These are phyloP conservation scores for Cataglyphis cursor DNA, from an alignment of 2,888 invertebrate genomes.

Conservation along the genomic window DNA sequence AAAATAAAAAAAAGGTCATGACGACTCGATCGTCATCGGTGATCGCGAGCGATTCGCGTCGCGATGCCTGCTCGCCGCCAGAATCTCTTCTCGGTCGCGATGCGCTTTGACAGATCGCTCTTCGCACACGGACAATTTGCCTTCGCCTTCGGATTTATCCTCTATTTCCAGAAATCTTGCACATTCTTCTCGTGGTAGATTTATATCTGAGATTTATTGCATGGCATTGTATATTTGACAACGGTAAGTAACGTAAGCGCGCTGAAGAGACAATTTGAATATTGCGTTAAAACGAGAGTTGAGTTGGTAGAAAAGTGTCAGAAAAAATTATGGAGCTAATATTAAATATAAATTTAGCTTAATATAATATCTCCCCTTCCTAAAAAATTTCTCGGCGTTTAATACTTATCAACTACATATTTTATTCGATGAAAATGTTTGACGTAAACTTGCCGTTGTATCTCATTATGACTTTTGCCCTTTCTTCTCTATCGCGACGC, in stretches of 20 bases:
- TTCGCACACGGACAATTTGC: slow-evolving; percentile 4
- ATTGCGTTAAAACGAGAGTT: neutral
- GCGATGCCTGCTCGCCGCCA: slow-evolving; percentile 14
- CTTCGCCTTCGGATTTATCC: neutral
- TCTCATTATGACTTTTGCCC: neutral
- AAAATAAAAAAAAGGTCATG: slow-evolving; percentile 6
- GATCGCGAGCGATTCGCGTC: slow-evolving; percentile 20
- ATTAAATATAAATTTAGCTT: slow-evolving; percentile 11
- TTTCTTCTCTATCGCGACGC: neutral
- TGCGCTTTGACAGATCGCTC: slow-evolving; percentile 38
- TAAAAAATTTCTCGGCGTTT: neutral
- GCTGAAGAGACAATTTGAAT: slow-evolving; percentile 6
- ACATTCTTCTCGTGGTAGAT: neutral
- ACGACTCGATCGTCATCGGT: slow-evolving; percentile 13
- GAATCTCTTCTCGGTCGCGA: slow-evolving; percentile 36
- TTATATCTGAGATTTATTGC: slow-evolving; percentile 28
- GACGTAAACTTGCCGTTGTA: slow-evolving; percentile 2
- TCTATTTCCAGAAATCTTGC: slow-evolving; percentile 9
- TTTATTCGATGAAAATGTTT: slow-evolving; percentile 8
- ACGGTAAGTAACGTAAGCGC: neutral
- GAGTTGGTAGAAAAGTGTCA: neutral
- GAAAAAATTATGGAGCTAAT: slow-evolving; percentile 7
- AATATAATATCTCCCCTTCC: slow-evolving; percentile 15
- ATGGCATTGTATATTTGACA: slow-evolving; percentile 7
- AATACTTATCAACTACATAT: slow-evolving; percentile 1